phyloP scores from a whole-genome alignment of 2,113 vertebrate species.

The Buteo buteo region DNA sequence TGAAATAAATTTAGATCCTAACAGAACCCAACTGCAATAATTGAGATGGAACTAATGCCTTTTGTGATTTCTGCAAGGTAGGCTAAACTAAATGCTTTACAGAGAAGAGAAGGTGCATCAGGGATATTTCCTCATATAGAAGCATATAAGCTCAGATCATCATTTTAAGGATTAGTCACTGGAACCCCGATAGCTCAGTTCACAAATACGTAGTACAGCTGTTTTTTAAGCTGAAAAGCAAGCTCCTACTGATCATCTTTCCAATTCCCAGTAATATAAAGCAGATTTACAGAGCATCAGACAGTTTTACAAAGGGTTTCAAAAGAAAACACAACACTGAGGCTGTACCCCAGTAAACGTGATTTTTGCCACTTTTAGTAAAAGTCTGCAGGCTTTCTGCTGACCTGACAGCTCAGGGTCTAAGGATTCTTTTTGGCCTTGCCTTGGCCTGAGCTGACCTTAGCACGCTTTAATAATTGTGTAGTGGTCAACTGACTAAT shows the following conservation, averaged over 20 bases:
- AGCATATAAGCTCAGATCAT: neutral
- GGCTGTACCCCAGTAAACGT: neutral
- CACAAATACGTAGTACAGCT: neutral
- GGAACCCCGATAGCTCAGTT: neutral
- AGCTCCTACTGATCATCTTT: neutral
- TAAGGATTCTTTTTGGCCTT: neutral
- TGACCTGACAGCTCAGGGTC: neutral
- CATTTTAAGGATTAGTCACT: neutral
- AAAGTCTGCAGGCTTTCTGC: neutral
- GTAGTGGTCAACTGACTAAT: neutral
- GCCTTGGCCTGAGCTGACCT: neutral
- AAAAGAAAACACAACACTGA: neutral
- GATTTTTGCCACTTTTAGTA: neutral
- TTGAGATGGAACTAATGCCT: conserved; percentile 10
- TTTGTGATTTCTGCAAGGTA: conserved; percentile 17
- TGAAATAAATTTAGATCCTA: conserved; percentile 23
- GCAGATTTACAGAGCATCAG: neutral
- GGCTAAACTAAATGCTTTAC: neutral
- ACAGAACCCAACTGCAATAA: conserved; percentile 14
- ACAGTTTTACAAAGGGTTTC: neutral
- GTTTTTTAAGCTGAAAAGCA: neutral
- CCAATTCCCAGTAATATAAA: neutral
- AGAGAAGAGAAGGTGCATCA: neutral
- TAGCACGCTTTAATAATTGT: neutral
- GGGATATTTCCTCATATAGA: neutral